Conservation (phyloP, 2,888 invertebrate species). For the Lasioglossum villosulum region DNA sequence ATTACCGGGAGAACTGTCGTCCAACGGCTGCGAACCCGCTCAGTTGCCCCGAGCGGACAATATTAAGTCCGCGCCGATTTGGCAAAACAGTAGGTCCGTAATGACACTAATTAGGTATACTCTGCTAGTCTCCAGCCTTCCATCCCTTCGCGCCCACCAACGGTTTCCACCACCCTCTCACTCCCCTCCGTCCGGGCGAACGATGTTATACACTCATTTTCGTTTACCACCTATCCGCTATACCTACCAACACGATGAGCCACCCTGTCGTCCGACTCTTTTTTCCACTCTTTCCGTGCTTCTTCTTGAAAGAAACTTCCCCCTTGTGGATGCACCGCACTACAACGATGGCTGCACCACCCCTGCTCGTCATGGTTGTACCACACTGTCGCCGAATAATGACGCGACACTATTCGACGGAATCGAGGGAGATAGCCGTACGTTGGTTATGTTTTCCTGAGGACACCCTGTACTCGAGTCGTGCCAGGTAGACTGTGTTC, state of each 20-base stretch:
- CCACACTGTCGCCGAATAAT: constrained; percentile 41
- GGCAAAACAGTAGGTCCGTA: constrained; percentile 77
- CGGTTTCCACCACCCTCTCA: constrained; percentile 22
- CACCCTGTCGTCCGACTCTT: constrained; percentile 23
- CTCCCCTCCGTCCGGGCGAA: background rate
- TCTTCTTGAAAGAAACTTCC: constrained; percentile 23
- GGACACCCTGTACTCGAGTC: background rate
- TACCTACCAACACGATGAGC: constrained; percentile 24
- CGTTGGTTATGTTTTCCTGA: background rate
- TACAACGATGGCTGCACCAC: background rate
- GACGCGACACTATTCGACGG: constrained; percentile 29
- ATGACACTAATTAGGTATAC: constrained; percentile 80
- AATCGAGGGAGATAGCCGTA: constrained; percentile 19
- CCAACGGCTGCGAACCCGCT: constrained; percentile 42
- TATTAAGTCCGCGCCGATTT: constrained; percentile 77
- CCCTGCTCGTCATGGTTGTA: constrained; percentile 20
- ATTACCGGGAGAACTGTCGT: constrained; percentile 78
- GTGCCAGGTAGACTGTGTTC: background rate
- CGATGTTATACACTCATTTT: constrained; percentile 54
- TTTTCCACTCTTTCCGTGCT: background rate
- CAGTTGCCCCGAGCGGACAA: constrained; percentile 67
- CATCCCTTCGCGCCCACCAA: constrained; percentile 34
- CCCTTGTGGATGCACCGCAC: background rate
- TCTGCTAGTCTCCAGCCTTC: constrained; percentile 59
- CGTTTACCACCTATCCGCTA: constrained; percentile 52